Base-by-base conservation (phyloP, 1,140 invertebrate species). In the Varroa destructor region DNA sequence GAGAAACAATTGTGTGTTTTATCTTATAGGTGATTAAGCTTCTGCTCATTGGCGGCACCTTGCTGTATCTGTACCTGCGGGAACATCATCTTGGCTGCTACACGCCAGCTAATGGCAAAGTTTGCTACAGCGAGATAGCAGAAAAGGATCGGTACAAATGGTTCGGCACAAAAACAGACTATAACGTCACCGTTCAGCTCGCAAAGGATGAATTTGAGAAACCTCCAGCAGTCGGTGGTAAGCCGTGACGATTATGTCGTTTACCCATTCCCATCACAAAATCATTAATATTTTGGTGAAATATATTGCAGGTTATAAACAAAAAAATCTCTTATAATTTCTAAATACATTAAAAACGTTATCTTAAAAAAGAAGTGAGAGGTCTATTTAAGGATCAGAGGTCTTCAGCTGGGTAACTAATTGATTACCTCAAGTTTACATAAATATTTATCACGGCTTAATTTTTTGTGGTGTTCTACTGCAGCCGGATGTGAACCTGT, bases 401-500 rank as follows among this genome's bases (percentile, higher is more conserved):
- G 8, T 5, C 46, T 51, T 8, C 3, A 51, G 46, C 8, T 51
- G 46, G 8, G 8, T 51, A 25, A 25, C 25, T 25, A 25, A 51
- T 51, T 51, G 4, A 51, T 51, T 51, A 51, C 8, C 8, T 51
- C 8, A 51, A 51, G 46, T 51, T 8, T 3, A 51, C 3, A 51
- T 51, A 8, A 51, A 51, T 51, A 51, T 51, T 8, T 51, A 51
- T 51, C 46, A 51, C 46, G 3, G 4, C 3, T 8, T 0, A 8
- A 51, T 3, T 8, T 25, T 3, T 51, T 51, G 46, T 51, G 4
- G 8, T 51, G 8, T 5, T 51, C 46, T 51, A 8, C 8, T 67
- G 14, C 37, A 40, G 12, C 61, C 40, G 74, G 72, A 25, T 76
- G 75, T 46, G 37, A 55, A n/a, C 74, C 75, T 40, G 54, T 71